Percentiles rank a stretch among this genome's conserved stretches.
phyloP scores from a whole-genome alignment of 2,797 vertebrate species.

The Arremon aurantiirostris region DNA sequence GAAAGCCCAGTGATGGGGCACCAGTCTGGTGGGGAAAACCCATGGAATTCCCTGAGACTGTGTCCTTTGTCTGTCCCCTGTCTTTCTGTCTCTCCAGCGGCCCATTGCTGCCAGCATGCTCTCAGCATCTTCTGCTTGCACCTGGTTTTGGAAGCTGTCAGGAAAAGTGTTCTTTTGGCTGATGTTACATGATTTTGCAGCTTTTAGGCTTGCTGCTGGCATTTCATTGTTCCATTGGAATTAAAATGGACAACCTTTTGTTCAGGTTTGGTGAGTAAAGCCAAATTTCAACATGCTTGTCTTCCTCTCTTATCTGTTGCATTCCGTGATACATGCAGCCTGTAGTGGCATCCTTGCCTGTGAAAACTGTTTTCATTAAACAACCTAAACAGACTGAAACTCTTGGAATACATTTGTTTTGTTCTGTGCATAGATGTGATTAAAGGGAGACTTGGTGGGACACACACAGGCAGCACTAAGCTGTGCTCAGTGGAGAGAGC shows the following conservation, averaged over 20 bases:
- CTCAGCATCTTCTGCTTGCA: neutral
- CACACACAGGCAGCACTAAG: neutral
- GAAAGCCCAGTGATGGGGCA: neutral
- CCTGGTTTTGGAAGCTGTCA: neutral
- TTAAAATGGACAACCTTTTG: neutral
- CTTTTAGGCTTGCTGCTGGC: neutral
- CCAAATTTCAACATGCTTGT: neutral
- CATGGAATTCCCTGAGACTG: neutral
- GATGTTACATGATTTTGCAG: neutral
- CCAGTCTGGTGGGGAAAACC: neutral
- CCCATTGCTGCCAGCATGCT: neutral
- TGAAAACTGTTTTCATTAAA: neutral
- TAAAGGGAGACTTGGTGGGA: neutral
- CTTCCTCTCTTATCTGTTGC: neutral
- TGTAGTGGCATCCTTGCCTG: neutral
- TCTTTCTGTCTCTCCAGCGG: neutral
- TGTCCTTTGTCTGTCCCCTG: neutral
- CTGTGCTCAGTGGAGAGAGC: neutral
- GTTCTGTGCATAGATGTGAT: neutral
- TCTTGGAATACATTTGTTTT: neutral
- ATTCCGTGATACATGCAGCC: neutral
- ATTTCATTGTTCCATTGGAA: neutral
- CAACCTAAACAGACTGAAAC: neutral
- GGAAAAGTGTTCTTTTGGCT: rapidly evolving
- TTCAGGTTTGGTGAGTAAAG: neutral